phyloP scores from a whole-genome alignment of 2,113 vertebrate species.

The human (Homo sapiens) region GRCh38 chr5:7609001-7609500 shows the following conservation, averaged over 20 bases:
- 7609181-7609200: background rate
- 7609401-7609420: background rate
- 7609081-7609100: background rate
- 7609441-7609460: background rate
- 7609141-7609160: background rate
- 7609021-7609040: background rate
- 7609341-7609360: background rate
- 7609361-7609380: background rate
- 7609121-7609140: no score
- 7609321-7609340: background rate
- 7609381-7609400: background rate
- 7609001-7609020: background rate
- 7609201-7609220: background rate
- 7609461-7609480: background rate
- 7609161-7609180: background rate
- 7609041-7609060: background rate
- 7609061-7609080: background rate
- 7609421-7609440: background rate
- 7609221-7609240: background rate
- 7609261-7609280: background rate
- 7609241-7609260: background rate
- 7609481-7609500: background rate
- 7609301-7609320: background rate
- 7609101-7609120: background rate
- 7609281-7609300: background rate